Percentiles rank a stretch among this genome's conserved stretches.
phyloP scores from a whole-genome alignment of 2,113 vertebrate genomes.

The Eretmodus cyanostictus region DNA sequence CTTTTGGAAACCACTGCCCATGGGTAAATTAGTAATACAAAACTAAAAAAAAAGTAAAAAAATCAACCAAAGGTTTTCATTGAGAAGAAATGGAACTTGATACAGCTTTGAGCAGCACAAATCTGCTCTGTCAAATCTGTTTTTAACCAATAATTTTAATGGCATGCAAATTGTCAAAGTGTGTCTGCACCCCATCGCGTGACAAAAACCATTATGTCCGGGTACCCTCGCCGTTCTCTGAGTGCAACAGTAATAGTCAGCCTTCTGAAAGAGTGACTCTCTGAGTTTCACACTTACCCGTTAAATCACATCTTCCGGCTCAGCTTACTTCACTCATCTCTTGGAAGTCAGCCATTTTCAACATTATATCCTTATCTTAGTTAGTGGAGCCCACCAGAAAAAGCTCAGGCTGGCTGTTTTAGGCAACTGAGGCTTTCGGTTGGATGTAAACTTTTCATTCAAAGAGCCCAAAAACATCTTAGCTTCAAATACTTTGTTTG shows the following conservation, averaged over 20 bases:
- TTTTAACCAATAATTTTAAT: constrained; percentile 1
- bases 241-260: background rate
- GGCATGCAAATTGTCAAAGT: constrained; percentile 15
- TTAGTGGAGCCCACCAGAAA: constrained; percentile 37
- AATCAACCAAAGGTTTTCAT: background rate
- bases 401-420: constrained; percentile 17
- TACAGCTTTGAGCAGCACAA: background rate
- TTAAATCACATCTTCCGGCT: constrained; percentile 56
- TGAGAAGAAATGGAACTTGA: background rate
- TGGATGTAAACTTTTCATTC: background rate
- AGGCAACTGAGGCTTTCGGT: constrained; percentile 1
- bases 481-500: background rate
- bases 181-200: background rate
- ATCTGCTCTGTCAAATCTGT: background rate
- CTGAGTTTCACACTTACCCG: constrained; percentile 38
- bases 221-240: background rate
- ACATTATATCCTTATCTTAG: constrained; percentile 48
- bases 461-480: background rate
- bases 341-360: constrained; percentile 50
- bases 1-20: background rate
- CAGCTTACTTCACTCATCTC: constrained; percentile 33
- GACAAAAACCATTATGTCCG: constrained; percentile 25
- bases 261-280: constrained; percentile 27
- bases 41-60: background rate
- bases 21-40: background rate